Conservation (phyloP, 2,888 invertebrate species). For the Euzophera pinguis region DNA sequence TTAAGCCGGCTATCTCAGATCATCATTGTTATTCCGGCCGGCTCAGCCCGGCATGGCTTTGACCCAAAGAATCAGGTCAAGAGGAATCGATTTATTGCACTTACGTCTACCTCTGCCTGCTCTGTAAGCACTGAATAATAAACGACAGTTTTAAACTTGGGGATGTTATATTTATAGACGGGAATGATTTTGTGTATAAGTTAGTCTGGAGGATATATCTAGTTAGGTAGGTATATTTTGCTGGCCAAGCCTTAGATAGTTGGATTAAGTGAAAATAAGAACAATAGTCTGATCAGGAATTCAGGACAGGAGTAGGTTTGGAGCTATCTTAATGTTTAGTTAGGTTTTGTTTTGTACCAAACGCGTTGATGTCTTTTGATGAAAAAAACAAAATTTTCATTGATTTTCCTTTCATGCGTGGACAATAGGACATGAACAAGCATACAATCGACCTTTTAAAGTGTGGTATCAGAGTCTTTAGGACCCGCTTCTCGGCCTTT, state of each 20-base stretch:
- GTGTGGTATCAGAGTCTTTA: too few relatives aligned
- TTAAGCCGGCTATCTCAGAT: constrained; percentile 18
- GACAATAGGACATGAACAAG: too few relatives aligned
- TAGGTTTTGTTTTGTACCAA: background rate
- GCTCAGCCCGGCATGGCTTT: constrained; percentile 58
- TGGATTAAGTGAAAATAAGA: too few relatives aligned
- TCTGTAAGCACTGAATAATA: background rate
- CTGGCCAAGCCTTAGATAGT: too few relatives aligned
- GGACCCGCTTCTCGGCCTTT: too few relatives aligned
- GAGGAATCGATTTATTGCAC: constrained; percentile 60
- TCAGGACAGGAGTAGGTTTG: too few relatives aligned
- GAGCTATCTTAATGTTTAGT: too few relatives aligned
- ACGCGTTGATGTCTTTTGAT: background rate
- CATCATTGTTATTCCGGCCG: constrained; percentile 41
- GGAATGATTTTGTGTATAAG: background rate
- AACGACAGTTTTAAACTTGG: background rate
- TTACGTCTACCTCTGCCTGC: constrained; percentile 21
- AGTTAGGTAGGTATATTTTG: too few relatives aligned
- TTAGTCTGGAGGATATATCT: too few relatives aligned
- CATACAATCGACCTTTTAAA: too few relatives aligned
- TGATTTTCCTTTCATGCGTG: too few relatives aligned
- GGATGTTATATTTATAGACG: background rate
- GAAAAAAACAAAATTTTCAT: background rate
- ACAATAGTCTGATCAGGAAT: too few relatives aligned
- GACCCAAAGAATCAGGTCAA: constrained; percentile 69